Evolutionary conservation across 92 coral and sea anemone species (phyloP).

Genomic region (Bergia puertoricense): DNA sequence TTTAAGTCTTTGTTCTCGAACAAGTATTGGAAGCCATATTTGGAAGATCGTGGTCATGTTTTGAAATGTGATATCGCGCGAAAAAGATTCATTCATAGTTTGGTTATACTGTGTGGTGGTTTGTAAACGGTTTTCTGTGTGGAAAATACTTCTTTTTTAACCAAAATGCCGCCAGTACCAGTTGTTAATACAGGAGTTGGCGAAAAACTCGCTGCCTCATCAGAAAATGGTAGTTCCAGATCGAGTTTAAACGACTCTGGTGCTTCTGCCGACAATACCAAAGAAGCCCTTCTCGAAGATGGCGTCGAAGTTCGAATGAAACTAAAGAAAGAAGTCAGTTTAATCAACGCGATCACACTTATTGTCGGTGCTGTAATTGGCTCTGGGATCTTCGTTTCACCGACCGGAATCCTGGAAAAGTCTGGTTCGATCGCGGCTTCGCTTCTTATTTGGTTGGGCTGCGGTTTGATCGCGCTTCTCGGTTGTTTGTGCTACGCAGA

Average conservation of each 20-base stretch:
- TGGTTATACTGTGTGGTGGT: neutral
- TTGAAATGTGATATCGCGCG: slow-evolving; percentile 35
- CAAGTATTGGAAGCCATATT: neutral
- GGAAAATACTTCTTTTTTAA: neutral
- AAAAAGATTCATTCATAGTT: slow-evolving; percentile 5
- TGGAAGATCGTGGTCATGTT: slow-evolving; percentile 13
- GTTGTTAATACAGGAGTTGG: slow-evolving; percentile 55
- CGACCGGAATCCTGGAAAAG: slow-evolving; percentile 78
- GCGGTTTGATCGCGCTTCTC: slow-evolving; percentile 86
- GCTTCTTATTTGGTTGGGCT: slow-evolving; percentile 85
- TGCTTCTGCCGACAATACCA: slow-evolving; percentile 44
- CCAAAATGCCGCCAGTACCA: slow-evolving; percentile 61
- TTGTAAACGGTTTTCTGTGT: neutral
- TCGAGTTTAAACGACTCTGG: slow-evolving; percentile 32
- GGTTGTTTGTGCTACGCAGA: slow-evolving; percentile 96
- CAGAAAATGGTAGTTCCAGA: slow-evolving; percentile 47
- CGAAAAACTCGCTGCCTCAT: slow-evolving; percentile 56
- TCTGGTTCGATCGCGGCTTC: slow-evolving; percentile 82
- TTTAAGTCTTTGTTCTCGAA: neutral
- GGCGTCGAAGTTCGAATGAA: slow-evolving; percentile 50
- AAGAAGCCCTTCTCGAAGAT: slow-evolving; percentile 57
- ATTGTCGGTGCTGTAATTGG: slow-evolving; percentile 98
- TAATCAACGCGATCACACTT: slow-evolving; percentile 82
- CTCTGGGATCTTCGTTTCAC: slow-evolving; percentile 96
- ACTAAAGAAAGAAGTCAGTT: slow-evolving; percentile 76